These are phyloP conservation scores for Epinephelus cyanopodus DNA, from an alignment of 2,113 vertebrate genomes.

Conservation along the genomic window DNA sequence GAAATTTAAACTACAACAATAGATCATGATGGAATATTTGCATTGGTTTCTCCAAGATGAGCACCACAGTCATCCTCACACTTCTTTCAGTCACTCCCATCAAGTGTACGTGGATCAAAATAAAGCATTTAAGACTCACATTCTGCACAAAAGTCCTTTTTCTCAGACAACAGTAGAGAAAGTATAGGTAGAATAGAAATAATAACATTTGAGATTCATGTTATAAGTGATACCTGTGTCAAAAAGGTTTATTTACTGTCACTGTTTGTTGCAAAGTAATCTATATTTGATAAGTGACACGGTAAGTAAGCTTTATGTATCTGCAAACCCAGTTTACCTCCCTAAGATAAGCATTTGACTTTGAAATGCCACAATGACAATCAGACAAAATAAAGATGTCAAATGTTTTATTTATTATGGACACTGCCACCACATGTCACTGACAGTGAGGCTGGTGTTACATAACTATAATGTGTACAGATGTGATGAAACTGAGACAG, in stretches of 20 bases:
- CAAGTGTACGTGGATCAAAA: background rate
- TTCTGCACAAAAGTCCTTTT: background rate
- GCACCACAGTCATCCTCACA: too few relatives aligned
- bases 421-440: background rate
- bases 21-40: too few relatives aligned
- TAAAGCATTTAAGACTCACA: too few relatives aligned
- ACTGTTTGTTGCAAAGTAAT: background rate
- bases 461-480: background rate
- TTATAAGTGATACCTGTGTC: too few relatives aligned
- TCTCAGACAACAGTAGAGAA: background rate
- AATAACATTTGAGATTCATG: too few relatives aligned
- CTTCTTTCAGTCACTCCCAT: too few relatives aligned
- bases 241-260: background rate
- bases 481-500: background rate
- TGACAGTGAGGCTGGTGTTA: background rate
- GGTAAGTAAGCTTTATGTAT: background rate
- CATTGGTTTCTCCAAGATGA: too few relatives aligned
- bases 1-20: too few relatives aligned
- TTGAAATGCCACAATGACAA: background rate
- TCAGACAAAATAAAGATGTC: background rate
- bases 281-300: too few relatives aligned
- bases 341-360: background rate
- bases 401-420: slow-evolving; percentile 8
- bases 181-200: background rate
- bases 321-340: background rate